A percentile compares a stretch with the other conserved stretches of the same genome.
Conservation (phyloP, 2,113 vertebrate species). For the Tiliqua scincoides region DNA sequence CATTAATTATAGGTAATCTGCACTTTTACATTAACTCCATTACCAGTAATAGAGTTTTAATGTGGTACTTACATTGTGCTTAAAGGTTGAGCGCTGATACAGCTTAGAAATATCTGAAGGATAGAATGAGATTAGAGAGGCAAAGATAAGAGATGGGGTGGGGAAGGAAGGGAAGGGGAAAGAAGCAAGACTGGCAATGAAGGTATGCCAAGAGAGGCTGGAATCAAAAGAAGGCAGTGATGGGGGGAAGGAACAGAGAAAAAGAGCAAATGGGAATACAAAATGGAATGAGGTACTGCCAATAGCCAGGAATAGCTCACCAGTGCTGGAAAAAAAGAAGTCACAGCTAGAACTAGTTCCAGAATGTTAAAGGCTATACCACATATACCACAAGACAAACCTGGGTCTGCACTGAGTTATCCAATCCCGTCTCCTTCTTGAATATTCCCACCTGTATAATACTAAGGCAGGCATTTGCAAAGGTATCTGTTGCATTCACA, state of each 20-base stretch:
- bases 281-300: background rate
- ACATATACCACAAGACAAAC: background rate
- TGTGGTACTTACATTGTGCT: conserved; percentile 76
- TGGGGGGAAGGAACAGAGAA: background rate
- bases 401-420: background rate
- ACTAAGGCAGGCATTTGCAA: background rate
- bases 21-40: conserved; percentile 77
- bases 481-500: background rate
- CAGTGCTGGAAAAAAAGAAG: background rate
- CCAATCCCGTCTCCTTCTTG: background rate
- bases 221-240: background rate
- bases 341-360: background rate
- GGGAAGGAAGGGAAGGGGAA: conserved; percentile 37
- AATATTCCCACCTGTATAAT: too few species aligned
- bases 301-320: background rate
- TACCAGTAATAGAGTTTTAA: conserved; percentile 82
- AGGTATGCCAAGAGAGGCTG: background rate
- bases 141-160: background rate
- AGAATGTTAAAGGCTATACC: background rate
- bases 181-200: conserved; percentile 18
- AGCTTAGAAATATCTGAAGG: conserved; percentile 66
- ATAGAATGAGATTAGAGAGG: conserved; percentile 41
- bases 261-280: background rate
- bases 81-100: conserved; percentile 63
- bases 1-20: conserved; percentile 80